Evolutionary conservation across 2,888 invertebrate genomes (phyloP).

Genomic region (Mimas tiliae): DNA sequence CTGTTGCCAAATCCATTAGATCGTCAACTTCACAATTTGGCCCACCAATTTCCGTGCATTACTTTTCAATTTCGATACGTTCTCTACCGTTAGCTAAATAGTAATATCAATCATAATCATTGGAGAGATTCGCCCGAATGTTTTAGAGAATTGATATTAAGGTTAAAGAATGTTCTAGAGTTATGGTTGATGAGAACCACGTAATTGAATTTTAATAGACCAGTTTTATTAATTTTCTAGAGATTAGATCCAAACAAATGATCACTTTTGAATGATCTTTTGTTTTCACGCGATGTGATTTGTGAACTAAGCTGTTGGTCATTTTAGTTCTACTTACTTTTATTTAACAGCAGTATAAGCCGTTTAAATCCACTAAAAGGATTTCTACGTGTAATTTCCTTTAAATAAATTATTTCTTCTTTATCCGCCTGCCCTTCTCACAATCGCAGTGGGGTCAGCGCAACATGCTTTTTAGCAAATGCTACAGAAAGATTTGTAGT

Average conservation of each 20-base stretch:
- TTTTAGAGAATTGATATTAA: conserved; percentile 66
- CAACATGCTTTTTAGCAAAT: no score
- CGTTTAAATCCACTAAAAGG: no score
- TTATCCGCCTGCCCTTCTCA: no score
- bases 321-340: not conserved
- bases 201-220: conserved; percentile 67
- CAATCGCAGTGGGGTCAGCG: no score
- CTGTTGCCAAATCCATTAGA: conserved; percentile 45
- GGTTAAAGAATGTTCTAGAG: conserved; percentile 48
- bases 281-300: conserved; percentile 17
- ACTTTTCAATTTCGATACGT: conserved; percentile 55
- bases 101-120: conserved; percentile 72
- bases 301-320: not conserved
- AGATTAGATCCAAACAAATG: conserved; percentile 14
- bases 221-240: conserved; percentile 47
- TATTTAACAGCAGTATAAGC: no score
- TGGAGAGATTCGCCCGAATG: conserved; percentile 60
- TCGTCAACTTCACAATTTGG: conserved; percentile 49
- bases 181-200: conserved; percentile 44
- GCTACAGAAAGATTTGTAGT: no score
- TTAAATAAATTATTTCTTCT: not conserved
- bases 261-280: conserved; percentile 18
- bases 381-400: no score
- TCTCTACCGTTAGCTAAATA: conserved; percentile 70
- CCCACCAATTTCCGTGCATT: conserved; percentile 50